Percentiles rank a stretch among this genome's conserved stretches.
Evolutionary conservation across 2,113 vertebrate species (phyloP).

Genomic region (Apaloderma vittatum): DNA sequence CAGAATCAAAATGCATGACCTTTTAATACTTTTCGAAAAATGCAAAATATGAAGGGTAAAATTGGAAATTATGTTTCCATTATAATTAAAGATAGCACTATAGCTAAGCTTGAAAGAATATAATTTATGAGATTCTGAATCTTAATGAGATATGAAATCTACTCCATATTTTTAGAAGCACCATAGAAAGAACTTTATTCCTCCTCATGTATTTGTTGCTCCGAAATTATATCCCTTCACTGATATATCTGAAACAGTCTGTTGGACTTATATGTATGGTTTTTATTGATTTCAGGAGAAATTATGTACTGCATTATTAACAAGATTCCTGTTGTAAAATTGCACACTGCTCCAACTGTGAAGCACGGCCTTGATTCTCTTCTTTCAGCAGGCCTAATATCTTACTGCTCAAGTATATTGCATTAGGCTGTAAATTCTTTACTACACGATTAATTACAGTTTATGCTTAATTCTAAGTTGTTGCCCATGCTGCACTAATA

Average conservation of each 20-base stretch:
- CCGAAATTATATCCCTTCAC: not conserved
- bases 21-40: not conserved
- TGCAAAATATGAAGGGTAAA: not conserved
- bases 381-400: not conserved
- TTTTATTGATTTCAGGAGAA: not conserved
- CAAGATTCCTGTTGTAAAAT: not conserved
- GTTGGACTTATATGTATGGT: accelerated
- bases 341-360: not conserved
- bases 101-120: not conserved
- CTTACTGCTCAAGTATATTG: not conserved
- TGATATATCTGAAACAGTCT: not conserved
- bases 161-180: not conserved
- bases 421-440: not conserved
- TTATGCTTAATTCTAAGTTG: not conserved
- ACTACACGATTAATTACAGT: not conserved
- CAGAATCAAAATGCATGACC: not conserved
- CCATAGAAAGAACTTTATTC: not conserved
- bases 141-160: not conserved
- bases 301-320: not conserved
- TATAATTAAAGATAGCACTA: not conserved
- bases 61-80: not conserved
- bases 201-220: not conserved
- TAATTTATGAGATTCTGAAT: not conserved
- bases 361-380: not conserved
- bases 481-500: not conserved